Evolutionary conservation across 2,888 invertebrate genomes (phyloP).

Genomic region (Phalera bucephala): DNA sequence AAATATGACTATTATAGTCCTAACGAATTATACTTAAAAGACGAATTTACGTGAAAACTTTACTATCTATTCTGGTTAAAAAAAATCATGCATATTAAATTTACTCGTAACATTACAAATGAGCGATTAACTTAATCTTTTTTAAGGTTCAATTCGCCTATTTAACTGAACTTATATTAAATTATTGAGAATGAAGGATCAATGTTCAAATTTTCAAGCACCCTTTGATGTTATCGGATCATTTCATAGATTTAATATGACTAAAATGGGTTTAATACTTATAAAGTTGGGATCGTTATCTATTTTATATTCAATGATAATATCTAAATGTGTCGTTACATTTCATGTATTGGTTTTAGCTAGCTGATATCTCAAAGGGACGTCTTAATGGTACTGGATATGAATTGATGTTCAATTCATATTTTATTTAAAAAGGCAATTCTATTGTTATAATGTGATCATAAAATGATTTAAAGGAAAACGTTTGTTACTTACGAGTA

Average conservation of each 20-base stretch:
- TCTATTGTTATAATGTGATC: not conserved
- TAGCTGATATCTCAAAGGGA: not conserved
- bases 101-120: too few relatives aligned
- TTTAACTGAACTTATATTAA: not conserved
- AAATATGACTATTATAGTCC: too few relatives aligned
- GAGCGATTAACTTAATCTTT: not conserved
- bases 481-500: too few relatives aligned
- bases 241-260: not conserved
- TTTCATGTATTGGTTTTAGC: not conserved
- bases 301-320: constrained; percentile 1
- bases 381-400: not conserved
- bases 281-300: not conserved
- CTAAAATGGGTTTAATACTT: not conserved
- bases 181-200: too few relatives aligned
- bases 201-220: too few relatives aligned
- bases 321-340: not conserved
- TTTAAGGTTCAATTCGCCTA: not conserved
- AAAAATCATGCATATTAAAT: too few relatives aligned
- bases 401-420: too few relatives aligned
- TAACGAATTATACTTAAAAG: too few relatives aligned
- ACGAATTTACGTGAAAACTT: too few relatives aligned
- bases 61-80: too few relatives aligned
- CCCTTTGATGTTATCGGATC: not conserved
- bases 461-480: too few relatives aligned
- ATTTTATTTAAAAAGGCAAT: not conserved